Evolutionary conservation across 2,888 invertebrate species (phyloP).

Genomic region (Rhagonycha lutea): DNA sequence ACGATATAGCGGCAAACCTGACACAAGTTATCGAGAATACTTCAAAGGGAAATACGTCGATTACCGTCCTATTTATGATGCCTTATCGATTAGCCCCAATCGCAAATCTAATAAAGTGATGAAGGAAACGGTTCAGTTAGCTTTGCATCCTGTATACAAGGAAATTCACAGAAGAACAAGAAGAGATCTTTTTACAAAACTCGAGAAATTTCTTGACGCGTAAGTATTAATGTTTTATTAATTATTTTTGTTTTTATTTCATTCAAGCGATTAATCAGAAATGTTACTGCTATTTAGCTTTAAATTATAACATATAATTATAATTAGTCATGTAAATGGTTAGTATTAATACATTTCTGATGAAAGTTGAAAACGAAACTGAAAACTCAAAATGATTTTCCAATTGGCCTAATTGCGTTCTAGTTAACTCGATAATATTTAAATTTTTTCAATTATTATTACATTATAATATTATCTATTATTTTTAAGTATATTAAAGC

Average conservation of each 20-base stretch:
- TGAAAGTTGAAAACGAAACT: too few species aligned
- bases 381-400: too few species aligned
- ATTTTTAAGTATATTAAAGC: too few species aligned
- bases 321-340: too few species aligned
- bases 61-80: conserved; percentile 28
- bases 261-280: too few species aligned
- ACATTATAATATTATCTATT: too few species aligned
- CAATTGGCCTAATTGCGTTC: too few species aligned
- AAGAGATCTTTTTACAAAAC: conserved; percentile 64
- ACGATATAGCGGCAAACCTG: conserved; percentile 14
- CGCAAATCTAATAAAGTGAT: conserved; percentile 21
- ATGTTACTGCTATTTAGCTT: too few species aligned
- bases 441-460: too few species aligned
- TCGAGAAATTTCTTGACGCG: conserved; percentile 66
- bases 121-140: conserved; percentile 19
- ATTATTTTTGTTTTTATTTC: neutral
- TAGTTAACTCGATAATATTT: too few species aligned
- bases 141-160: conserved; percentile 34
- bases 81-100: conserved; percentile 16
- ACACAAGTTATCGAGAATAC: conserved; percentile 22
- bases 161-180: conserved; percentile 66
- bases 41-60: conserved; percentile 27
- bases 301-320: too few species aligned
- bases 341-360: too few species aligned
- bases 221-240: conserved; percentile 52